These are phyloP conservation scores for Dynastes hyllus DNA, from an alignment of 2,888 invertebrate species.

Conservation along the genomic window DNA sequence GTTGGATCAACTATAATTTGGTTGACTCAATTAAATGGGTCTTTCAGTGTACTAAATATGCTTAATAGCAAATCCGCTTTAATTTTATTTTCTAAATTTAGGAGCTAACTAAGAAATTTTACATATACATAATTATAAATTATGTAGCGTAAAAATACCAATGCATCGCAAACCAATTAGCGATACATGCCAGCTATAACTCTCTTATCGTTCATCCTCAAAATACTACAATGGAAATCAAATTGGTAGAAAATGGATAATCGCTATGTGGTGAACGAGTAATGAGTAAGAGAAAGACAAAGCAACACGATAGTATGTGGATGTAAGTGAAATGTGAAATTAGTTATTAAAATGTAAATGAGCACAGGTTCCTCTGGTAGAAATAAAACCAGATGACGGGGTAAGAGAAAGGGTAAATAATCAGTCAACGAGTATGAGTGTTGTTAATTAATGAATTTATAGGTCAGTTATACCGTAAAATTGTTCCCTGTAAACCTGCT, in stretches of 20 bases:
- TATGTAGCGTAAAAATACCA: not conserved
- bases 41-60: too few relatives aligned
- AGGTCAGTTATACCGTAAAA: conserved; percentile 52
- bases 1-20: too few relatives aligned
- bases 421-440: conserved; percentile 66
- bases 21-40: too few relatives aligned
- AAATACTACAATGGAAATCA: conserved; percentile 71
- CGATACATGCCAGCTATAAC: not conserved
- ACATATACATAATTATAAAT: too few relatives aligned
- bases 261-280: conserved; percentile 66
- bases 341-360: conserved; percentile 72
- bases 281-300: conserved; percentile 61
- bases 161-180: conserved; percentile 11
- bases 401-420: conserved; percentile 63
- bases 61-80: too few relatives aligned
- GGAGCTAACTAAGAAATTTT: too few relatives aligned
- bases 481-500: conserved; percentile 35
- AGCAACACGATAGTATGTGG: conserved; percentile 52
- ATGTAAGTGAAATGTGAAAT: conserved; percentile 62
- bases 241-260: conserved; percentile 73
- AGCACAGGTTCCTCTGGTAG: conserved; percentile 69
- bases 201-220: conserved; percentile 57
- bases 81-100: too few relatives aligned
- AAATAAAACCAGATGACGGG: conserved; percentile 69
- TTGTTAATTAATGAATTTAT: conserved; percentile 68